These are phyloP conservation scores for Chrysolina oricalcia DNA, from an alignment of 2,888 invertebrate species.

Conservation along the genomic window DNA sequence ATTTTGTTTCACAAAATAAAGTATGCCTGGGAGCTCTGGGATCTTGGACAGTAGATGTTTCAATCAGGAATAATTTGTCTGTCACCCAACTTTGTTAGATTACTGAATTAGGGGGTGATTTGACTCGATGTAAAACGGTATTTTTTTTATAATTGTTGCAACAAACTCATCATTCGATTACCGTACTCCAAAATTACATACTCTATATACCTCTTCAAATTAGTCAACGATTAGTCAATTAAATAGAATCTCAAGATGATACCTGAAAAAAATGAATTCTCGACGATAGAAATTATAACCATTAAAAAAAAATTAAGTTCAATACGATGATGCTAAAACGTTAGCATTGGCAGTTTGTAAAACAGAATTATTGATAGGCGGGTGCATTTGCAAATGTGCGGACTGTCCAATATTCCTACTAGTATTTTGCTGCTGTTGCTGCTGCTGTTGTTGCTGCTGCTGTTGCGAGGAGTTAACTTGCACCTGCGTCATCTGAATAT, in stretches of 20 bases:
- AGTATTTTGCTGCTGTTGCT: conserved; percentile 64
- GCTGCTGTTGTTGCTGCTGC: conserved; percentile 43
- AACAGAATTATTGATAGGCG: conserved; percentile 72
- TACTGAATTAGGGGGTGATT: too few relatives aligned
- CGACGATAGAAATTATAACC: neutral
- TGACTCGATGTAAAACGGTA: too few relatives aligned
- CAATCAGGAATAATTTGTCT: too few relatives aligned
- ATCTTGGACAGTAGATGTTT: too few relatives aligned
- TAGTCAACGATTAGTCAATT: too few relatives aligned
- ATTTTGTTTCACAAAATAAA: too few relatives aligned
- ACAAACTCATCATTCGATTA: too few relatives aligned
- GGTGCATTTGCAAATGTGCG: conserved; percentile 65
- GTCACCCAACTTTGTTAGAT: too few relatives aligned
- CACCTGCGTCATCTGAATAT: conserved; percentile 19
- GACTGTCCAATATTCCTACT: conserved; percentile 65
- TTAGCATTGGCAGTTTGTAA: conserved; percentile 75
- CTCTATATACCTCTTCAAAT: too few relatives aligned
- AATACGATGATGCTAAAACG: conserved; percentile 74
- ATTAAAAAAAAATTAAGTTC: conserved; percentile 30
- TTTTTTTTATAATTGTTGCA: too few relatives aligned
- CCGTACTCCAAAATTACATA: too few relatives aligned
- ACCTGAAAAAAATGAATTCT: neutral
- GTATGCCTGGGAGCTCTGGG: too few relatives aligned
- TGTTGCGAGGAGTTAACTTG: conserved; percentile 35
- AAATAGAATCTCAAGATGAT: neutral